Conservation (phyloP, 2,888 invertebrate genomes). For the Sycophila texana region DNA sequence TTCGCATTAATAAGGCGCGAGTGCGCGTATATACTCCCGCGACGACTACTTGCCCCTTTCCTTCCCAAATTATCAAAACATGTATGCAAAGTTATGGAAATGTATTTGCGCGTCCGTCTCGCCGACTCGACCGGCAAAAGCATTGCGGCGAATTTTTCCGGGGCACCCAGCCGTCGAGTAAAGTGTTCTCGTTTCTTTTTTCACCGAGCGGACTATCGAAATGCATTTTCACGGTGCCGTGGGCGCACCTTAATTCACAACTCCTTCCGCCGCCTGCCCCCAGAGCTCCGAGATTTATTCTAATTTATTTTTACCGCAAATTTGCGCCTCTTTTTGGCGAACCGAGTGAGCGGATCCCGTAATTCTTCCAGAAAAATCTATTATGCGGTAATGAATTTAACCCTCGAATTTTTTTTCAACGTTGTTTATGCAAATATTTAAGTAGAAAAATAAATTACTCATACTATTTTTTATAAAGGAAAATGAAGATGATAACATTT, state of each 20-base stretch:
- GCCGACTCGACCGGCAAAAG: constrained; percentile 57
- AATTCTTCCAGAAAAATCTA: constrained; percentile 31
- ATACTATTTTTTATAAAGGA: no score
- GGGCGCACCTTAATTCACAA: constrained; percentile 51
- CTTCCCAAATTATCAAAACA: constrained; percentile 72
- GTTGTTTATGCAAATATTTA: no score
- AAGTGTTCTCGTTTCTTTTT: constrained; percentile 5
- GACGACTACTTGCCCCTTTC: not conserved
- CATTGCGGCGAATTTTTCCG: constrained; percentile 63
- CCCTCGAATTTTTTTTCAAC: not conserved
- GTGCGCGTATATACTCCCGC: constrained; percentile 11
- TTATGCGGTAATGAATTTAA: not conserved
- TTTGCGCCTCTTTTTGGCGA: constrained; percentile 35
- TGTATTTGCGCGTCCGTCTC: constrained; percentile 67
- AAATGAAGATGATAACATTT: no score
- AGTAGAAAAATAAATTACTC: no score
- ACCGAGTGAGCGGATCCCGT: not conserved
- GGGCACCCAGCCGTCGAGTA: not conserved
- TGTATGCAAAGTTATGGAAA: constrained; percentile 74
- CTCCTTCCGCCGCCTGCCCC: constrained; percentile 26
- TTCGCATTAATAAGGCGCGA: constrained; percentile 46
- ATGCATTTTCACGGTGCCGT: constrained; percentile 55
- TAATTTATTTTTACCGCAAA: constrained; percentile 44
- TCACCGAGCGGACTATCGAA: constrained; percentile 42
- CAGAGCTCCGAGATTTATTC: constrained; percentile 41